Percentiles rank a stretch among this genome's conserved stretches.
Evolutionary conservation across 2,113 vertebrate genomes (phyloP).

Genomic region (Sinosuthora webbiana): DNA sequence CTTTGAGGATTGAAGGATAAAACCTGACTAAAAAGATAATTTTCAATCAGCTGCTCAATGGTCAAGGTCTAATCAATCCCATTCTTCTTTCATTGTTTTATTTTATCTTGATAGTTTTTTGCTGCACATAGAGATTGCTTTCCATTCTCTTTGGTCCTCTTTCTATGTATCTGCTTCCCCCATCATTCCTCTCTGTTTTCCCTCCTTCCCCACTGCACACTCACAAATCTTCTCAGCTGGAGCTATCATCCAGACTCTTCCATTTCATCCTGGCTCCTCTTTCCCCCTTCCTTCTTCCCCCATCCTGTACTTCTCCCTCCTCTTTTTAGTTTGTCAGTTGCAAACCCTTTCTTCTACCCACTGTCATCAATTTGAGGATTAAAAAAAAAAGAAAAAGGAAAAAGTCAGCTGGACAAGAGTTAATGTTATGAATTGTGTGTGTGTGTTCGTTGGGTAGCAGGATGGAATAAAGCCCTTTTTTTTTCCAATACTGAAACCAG

Average conservation of each 20-base stretch:
- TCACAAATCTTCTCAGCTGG: background rate
- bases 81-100: background rate
- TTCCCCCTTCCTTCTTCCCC: too few species aligned
- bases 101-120: background rate
- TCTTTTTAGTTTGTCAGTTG: background rate
- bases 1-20: background rate
- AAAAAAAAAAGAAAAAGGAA: background rate
- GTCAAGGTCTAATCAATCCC: background rate
- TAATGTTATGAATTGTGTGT: background rate
- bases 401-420: background rate
- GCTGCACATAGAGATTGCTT: background rate
- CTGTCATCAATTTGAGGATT: background rate
- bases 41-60: background rate
- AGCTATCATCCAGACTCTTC: background rate
- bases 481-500: background rate
- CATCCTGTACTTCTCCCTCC: background rate
- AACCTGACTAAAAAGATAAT: background rate
- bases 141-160: background rate
- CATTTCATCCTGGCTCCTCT: background rate
- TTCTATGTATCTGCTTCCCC: background rate
- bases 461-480: slow-evolving; percentile 3
- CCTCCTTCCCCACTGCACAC: background rate
- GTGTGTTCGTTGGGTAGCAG: background rate
- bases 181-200: background rate
- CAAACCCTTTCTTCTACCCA: background rate